These are phyloP conservation scores for Drosophila saltans DNA, from an alignment of 1,140 invertebrate genomes.

Conservation along the genomic window DNA sequence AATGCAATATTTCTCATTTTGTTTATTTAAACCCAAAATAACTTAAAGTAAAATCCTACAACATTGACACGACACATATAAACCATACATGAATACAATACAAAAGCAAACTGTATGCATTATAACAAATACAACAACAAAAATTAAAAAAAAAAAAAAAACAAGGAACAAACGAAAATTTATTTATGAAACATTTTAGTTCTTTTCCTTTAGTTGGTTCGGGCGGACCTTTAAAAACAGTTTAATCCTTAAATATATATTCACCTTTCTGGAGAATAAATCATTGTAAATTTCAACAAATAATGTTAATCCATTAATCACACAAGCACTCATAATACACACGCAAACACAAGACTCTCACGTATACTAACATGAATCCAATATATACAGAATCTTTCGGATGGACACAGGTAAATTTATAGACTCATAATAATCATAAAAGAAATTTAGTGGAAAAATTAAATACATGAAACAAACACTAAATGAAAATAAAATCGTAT, in stretches of 20 bases:
- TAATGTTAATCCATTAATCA: background rate
- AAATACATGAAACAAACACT: slow-evolving; percentile 30
- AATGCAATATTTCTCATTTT: slow-evolving; percentile 70
- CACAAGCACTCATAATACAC: background rate
- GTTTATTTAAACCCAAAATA: slow-evolving; percentile 46
- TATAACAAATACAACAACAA: slow-evolving; percentile 46
- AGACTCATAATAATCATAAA: slow-evolving; percentile 43
- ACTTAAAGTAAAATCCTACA: slow-evolving; percentile 4
- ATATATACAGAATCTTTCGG: slow-evolving; percentile 43
- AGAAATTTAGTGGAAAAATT: slow-evolving; percentile 32
- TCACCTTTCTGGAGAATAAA: background rate
- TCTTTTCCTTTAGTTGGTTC: slow-evolving; percentile 4
- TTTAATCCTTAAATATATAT: background rate
- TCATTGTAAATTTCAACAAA: slow-evolving; percentile 6
- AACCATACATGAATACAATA: slow-evolving; percentile 26
- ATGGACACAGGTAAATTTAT: slow-evolving; percentile 57
- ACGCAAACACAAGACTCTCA: slow-evolving; percentile 16
- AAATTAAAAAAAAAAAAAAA: slow-evolving; percentile 20
- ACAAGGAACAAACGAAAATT: background rate
- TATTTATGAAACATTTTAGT: slow-evolving; percentile 3
- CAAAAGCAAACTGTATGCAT: slow-evolving; percentile 47
- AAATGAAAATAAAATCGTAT: slow-evolving; percentile 28
- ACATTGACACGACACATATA: slow-evolving; percentile 25
- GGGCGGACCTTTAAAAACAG: background rate
- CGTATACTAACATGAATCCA: slow-evolving; percentile 19